Conservation (phyloP, 2,113 vertebrate genomes). For the Leptobrachium leishanense region DNA sequence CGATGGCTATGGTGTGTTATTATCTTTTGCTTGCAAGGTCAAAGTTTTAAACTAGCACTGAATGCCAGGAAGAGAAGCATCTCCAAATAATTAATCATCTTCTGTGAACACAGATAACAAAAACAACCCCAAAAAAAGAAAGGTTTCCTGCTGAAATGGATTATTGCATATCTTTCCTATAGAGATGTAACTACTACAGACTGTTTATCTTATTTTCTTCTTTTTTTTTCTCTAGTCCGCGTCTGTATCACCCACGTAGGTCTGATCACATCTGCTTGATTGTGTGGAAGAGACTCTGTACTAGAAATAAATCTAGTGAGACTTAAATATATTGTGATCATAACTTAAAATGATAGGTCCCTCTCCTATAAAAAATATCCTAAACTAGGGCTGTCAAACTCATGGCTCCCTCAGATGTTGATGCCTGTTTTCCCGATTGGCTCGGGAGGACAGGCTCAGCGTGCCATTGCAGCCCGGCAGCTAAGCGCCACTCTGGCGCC, state of each 20-base stretch:
- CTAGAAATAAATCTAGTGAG: background rate
- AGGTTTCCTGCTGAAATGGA: slow-evolving; percentile 55
- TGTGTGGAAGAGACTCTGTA: too few species aligned
- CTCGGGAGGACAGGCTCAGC: too few species aligned
- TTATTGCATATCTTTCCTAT: slow-evolving; percentile 52
- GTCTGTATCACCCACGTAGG: too few species aligned
- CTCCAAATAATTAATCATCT: slow-evolving; percentile 60
- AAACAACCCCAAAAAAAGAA: background rate
- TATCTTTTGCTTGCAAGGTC: slow-evolving; percentile 68
- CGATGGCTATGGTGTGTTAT: slow-evolving; percentile 59
- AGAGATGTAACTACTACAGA: slow-evolving; percentile 50
- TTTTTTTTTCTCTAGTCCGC: background rate
- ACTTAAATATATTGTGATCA: too few species aligned
- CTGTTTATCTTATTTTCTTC: slow-evolving; percentile 41
- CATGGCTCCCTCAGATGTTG: too few species aligned
- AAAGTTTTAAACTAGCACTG: slow-evolving; percentile 60
- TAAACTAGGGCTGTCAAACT: too few species aligned
- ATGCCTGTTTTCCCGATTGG: too few species aligned
- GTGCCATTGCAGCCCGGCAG: too few species aligned
- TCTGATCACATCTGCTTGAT: too few species aligned
- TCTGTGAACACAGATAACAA: slow-evolving; percentile 53
- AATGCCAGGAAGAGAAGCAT: slow-evolving; percentile 34
- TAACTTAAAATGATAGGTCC: too few species aligned
- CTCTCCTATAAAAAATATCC: too few species aligned
- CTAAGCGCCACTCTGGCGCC: too few species aligned